Evolutionary conservation across 2,888 invertebrate species (phyloP), one percentile per base, ranked within the genome.

Genomic region (Cotesia congregata): DNA sequence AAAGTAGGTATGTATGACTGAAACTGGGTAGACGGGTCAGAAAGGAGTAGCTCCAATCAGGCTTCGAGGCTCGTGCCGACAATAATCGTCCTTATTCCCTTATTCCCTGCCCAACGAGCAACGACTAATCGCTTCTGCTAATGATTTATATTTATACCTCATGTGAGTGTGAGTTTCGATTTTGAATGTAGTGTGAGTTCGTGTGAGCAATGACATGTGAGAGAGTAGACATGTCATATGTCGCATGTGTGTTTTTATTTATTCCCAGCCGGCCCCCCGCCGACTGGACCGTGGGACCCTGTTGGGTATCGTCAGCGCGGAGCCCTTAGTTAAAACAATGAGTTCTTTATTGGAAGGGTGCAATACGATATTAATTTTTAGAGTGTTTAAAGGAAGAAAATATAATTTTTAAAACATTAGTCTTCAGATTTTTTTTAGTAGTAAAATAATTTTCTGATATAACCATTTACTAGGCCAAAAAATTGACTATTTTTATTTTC

Each of bases 71-170:
- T 81, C 82, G 82, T 80, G 83, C 81, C 82, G 81, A 84, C 82
- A 86, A 88, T 87, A 85, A 88, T 88, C 86, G 87, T 87, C 82
- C 83, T 79, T 79, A 77, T 70, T 72, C 70, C 72, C 76, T 78
- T 60, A 74, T 73, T 72, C 72, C 76, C 78, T 75, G 69, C 83
- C 80, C 80, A 77, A 84, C 83, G 83, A 81, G 83, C 84, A 82
- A 83, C 85, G 83, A 87, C 88, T 88, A 88, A 88, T 88, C 88
- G 88, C 83, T 84, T 84, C 85, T 83, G 85, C 84, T 85, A 86
- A 88, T 88, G 88, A 89, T 88, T 89, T 88, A 89, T 88, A 85
- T 84, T 83, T 83, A 81, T 59, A 83, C 65, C 65, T 77, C 78
- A 78, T 77, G 61, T 76, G 75, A 62, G 76, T 39, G 30, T 3